Evolutionary conservation across 2,113 vertebrate genomes (phyloP), one percentile per base, ranked within the genome.

Genomic region (Sander lucioperca): DNA sequence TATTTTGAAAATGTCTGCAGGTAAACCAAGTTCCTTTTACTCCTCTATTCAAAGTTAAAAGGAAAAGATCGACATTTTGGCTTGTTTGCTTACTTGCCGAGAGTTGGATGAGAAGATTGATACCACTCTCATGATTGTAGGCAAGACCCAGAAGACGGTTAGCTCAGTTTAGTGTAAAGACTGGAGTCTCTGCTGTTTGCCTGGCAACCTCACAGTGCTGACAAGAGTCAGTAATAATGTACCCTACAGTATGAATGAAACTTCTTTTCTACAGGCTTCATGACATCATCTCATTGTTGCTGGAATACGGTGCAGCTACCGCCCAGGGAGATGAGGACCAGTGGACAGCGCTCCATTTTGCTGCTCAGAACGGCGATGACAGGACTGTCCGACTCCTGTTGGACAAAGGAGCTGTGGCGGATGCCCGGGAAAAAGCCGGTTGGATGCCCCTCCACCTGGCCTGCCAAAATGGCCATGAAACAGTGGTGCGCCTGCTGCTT

Each of bases 371-470:
- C 0, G 96, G 96, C 0, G 96, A 97, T 0, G 94, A 97, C 92
- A 74, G 91, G 4, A 83, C 88, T 0, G 88, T 85, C 0, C 90
- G 91, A 6, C 86, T 97, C 19, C 92, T 98, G 39, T 87, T 97
- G 92, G 96, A 97, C 64, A 94, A 94, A 25, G 92, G 92, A 51
- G 96, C 95, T 0, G n/a, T 0, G 0, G 86, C 86, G 0, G 76
- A 96, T 23, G 90, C 92, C 39, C 91, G 59, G 50, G 97, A 98
- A 82, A 95, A 84, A 0, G 90, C 95, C 0, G 95, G 95, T 0
- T 97, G 97, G 97, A 96, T 90, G 0, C 94, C 96, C 0, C 91
- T 97, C 59, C 97, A 97, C 87, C 78, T 98, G 90, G 96, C 97
- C 2, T 91, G 95, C 0, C 97, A 98, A 94, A 98, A 97, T 19